phyloP scores from a whole-genome alignment of 2,797 vertebrate genomes.

The Tarsius wallacei region DNA sequence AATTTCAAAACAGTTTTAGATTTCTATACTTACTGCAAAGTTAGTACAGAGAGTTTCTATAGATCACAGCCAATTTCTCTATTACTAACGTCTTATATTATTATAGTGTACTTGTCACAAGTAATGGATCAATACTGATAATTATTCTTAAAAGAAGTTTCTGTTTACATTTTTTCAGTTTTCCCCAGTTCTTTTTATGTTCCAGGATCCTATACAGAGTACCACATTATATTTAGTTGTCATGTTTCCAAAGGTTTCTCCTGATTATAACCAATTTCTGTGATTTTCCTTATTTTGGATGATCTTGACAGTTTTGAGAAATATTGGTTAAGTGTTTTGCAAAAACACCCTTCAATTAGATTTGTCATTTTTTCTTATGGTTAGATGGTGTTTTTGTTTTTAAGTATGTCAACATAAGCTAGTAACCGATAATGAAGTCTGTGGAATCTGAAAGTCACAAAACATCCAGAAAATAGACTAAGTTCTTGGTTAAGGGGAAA shows the following conservation, averaged over 20 bases:
- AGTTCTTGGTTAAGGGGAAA: constrained; percentile 4
- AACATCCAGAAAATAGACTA: constrained; percentile 27
- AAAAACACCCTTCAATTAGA: neutral
- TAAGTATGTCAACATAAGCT: neutral
- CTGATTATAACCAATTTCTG: neutral
- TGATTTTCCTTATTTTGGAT: constrained; percentile 31
- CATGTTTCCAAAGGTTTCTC: neutral
- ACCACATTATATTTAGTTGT: neutral
- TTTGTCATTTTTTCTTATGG: neutral
- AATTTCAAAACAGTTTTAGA: constrained; percentile 50
- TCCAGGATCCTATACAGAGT: neutral
- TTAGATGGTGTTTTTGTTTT: neutral
- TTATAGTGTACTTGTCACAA: neutral
- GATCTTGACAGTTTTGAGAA: neutral
- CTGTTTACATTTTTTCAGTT: neutral
- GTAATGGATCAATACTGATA: neutral
- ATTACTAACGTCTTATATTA: neutral
- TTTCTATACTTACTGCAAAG: constrained; percentile 2
- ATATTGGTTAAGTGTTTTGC: neutral
- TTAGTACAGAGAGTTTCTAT: neutral
- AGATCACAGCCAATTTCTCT: neutral
- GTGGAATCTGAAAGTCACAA: neutral
- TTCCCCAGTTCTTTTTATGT: neutral
- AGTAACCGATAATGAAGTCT: neutral
- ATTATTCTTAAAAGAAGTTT: neutral